Evolutionary conservation across 2,797 vertebrate genomes (phyloP), one percentile per base, ranked within the genome.

Genomic region (Hoplostethus atlanticus): DNA sequence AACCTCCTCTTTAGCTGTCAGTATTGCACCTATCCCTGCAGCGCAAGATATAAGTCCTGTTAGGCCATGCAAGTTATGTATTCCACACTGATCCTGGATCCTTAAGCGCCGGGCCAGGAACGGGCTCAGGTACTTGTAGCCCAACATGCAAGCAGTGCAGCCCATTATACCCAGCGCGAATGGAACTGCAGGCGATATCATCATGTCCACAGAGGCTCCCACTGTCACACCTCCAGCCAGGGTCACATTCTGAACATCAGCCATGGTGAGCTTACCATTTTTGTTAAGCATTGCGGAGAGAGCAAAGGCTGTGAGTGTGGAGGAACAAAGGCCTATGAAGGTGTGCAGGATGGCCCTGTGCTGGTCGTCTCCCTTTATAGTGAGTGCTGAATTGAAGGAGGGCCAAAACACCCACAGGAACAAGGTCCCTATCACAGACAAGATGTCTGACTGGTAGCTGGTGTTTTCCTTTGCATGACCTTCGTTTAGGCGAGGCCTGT

Each of bases 371-470:
- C 94, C 95, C 0, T 85, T 93, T 0, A 92, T 87, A 65, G 94
- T 94, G 67, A 95, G 69, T 0, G 94, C 91, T 0, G 95, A 95
- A 87, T 96, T 95, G 9, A 97, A 97, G 6, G 96, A 96, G 12
- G 96, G 96, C 96, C 96, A 97, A 82, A 97, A 97, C 53, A 97
- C 95, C 96, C 96, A 97, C 12, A 97, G 96, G 76, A 96, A 95
- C 80, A 97, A 84, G 0, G 89, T 95, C 12, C 96, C 96, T 61
- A 96, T 79, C 17, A 96, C 71, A 10, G 96, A 94, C 28, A 95
- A 70, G 48, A 96, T 77, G 76, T 97, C 95, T 0, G 96, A 96
- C 28, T 86, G 85, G 71, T 93, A 91, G 61, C 93, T 94, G 6
- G 94, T 93, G 13, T 1, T 80, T 52, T 95, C 94, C 73, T 96